phyloP scores from a whole-genome alignment of 2,113 vertebrate genomes.

The Octodon degus region DNA sequence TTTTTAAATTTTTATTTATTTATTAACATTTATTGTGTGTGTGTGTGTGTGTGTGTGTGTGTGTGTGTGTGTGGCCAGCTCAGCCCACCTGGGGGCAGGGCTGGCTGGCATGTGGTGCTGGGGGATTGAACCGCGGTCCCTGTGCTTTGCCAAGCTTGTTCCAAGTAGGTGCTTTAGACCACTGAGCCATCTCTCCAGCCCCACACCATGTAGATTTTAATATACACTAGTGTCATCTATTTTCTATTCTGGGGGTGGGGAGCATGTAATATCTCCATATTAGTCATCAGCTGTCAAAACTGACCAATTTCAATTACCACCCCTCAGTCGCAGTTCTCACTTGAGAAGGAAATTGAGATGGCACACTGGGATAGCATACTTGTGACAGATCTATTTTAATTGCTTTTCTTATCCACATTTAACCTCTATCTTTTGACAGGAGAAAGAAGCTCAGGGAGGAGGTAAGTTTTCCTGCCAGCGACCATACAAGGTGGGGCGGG shows the following conservation, averaged over 20 bases:
- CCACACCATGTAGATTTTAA: slow-evolving; percentile 78
- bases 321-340: slow-evolving; percentile 71
- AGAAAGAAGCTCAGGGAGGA: slow-evolving; percentile 59
- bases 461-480: slow-evolving; percentile 56
- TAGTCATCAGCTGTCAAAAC: slow-evolving; percentile 81
- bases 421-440: slow-evolving; percentile 77
- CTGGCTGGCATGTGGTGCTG: no score
- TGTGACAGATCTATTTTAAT: slow-evolving; percentile 82
- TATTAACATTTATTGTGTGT: no score
- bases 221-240: slow-evolving; percentile 76
- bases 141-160: no score
- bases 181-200: no score
- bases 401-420: slow-evolving; percentile 80
- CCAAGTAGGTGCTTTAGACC: no score
- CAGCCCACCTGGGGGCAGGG: no score
- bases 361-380: slow-evolving; percentile 70
- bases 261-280: slow-evolving; percentile 80
- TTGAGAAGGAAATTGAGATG: slow-evolving; percentile 70
- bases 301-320: slow-evolving; percentile 83
- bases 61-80: no score
- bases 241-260: slow-evolving; percentile 70
- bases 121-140: no score
- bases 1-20: no score
- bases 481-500: background rate
- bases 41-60: no score